These are phyloP conservation scores for Lontra canadensis DNA, from an alignment of 2,113 vertebrate genomes.

Conservation along the genomic window DNA sequence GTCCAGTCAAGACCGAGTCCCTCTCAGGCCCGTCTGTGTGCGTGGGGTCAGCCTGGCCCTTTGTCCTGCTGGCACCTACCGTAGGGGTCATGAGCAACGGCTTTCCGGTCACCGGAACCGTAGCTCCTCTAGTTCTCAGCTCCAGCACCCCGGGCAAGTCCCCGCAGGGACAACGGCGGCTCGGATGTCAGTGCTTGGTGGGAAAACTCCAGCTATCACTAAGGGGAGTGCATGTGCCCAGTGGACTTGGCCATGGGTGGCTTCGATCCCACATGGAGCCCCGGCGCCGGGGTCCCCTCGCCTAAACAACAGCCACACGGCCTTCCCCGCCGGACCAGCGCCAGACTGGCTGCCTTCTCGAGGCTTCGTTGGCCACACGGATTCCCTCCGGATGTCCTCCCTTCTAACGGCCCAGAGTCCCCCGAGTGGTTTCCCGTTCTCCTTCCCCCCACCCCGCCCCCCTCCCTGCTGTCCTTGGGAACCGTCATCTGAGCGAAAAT, in stretches of 20 bases:
- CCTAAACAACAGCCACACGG: neutral
- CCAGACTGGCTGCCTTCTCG: neutral
- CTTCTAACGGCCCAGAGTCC: accelerated
- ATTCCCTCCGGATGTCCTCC: neutral
- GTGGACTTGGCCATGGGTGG: neutral
- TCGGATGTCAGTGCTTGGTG: neutral
- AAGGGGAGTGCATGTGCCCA: neutral
- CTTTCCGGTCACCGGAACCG: neutral
- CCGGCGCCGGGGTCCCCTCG: too few species aligned
- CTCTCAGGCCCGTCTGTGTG: neutral
- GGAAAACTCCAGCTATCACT: neutral
- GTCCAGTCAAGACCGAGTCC: neutral
- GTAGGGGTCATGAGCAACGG: neutral
- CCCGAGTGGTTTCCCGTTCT: accelerated
- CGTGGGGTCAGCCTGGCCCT: neutral
- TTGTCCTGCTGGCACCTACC: too few species aligned
- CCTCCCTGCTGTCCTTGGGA: neutral
- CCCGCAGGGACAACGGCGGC: neutral
- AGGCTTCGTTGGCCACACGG: neutral
- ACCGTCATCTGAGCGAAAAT: neutral
- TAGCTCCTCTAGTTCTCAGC: neutral
- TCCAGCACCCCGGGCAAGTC: neutral
- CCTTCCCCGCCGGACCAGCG: too few species aligned
- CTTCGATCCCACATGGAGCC: neutral
- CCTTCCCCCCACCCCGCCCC: too few species aligned